phyloP scores from a whole-genome alignment of 1,140 invertebrate genomes.

The Lepidurus arcticus region DNA sequence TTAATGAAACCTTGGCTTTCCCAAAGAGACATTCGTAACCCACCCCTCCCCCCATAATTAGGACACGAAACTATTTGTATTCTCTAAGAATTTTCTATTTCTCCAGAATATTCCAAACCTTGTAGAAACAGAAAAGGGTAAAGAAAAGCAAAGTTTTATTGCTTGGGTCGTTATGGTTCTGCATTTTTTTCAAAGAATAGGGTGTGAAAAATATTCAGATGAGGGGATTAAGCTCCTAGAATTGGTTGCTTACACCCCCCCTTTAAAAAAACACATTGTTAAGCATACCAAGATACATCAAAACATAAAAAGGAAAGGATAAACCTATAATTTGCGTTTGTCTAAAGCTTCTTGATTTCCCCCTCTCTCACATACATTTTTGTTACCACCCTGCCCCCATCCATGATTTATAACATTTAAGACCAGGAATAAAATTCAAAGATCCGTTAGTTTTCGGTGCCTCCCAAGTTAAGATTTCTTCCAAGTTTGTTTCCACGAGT shows the following conservation, averaged over 20 bases:
- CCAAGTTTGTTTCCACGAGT: too few relatives aligned
- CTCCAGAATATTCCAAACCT: too few relatives aligned
- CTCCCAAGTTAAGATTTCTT: too few relatives aligned
- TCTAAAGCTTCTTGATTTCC: background rate
- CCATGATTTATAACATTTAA: too few relatives aligned
- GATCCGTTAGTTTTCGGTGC: too few relatives aligned
- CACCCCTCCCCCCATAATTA: background rate
- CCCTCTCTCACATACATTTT: background rate
- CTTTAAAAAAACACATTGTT: background rate
- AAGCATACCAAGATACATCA: slow-evolving; percentile 3
- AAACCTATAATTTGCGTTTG: slow-evolving; percentile 1
- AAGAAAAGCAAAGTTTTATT: background rate
- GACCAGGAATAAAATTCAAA: too few relatives aligned
- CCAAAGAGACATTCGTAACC: background rate
- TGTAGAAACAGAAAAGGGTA: too few relatives aligned
- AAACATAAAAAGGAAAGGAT: background rate
- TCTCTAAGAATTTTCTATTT: too few relatives aligned
- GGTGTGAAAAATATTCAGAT: slow-evolving; percentile 22
- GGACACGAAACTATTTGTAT: background rate
- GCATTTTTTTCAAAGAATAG: background rate
- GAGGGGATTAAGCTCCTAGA: slow-evolving; percentile 11
- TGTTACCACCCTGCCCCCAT: too few relatives aligned
- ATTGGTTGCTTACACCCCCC: background rate
- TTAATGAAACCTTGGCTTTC: slow-evolving; percentile 15
- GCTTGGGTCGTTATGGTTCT: background rate